Conservation (phyloP, 2,113 vertebrate species). For the Callithrix jacchus region DNA sequence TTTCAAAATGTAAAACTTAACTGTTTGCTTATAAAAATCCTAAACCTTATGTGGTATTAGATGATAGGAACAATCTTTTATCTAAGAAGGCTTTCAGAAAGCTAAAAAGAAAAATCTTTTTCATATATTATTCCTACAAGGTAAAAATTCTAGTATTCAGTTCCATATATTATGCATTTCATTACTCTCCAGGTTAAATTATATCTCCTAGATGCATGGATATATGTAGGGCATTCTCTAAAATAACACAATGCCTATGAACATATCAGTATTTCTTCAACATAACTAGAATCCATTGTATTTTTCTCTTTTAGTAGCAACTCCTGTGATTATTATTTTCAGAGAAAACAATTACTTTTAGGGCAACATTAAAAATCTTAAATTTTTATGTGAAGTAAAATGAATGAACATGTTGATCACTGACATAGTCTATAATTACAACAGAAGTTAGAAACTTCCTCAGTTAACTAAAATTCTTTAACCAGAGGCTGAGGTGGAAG, state of each 20-base stretch:
- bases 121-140: not conserved
- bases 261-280: not conserved
- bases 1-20: conserved; percentile 53
- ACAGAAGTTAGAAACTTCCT: not conserved
- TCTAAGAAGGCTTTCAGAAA: conserved; percentile 40
- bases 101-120: not conserved
- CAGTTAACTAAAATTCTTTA: not conserved
- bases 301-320: conserved; percentile 29
- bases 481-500: no score
- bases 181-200: conserved; percentile 17
- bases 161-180: not conserved
- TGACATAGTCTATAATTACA: not conserved
- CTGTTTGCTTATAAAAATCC: conserved; percentile 40
- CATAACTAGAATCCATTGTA: not conserved
- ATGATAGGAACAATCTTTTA: conserved; percentile 43
- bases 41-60: not conserved
- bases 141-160: conserved; percentile 18
- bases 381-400: conserved; percentile 17
- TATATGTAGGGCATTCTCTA: not conserved
- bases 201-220: not conserved
- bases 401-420: conserved; percentile 2
- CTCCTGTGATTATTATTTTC: not conserved
- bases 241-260: conserved; percentile 5
- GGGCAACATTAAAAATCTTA: conserved; percentile 14
- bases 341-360: conserved; percentile 9